Evolutionary conservation across 2,888 invertebrate genomes (phyloP).

Genomic region (Metellina segmentata): DNA sequence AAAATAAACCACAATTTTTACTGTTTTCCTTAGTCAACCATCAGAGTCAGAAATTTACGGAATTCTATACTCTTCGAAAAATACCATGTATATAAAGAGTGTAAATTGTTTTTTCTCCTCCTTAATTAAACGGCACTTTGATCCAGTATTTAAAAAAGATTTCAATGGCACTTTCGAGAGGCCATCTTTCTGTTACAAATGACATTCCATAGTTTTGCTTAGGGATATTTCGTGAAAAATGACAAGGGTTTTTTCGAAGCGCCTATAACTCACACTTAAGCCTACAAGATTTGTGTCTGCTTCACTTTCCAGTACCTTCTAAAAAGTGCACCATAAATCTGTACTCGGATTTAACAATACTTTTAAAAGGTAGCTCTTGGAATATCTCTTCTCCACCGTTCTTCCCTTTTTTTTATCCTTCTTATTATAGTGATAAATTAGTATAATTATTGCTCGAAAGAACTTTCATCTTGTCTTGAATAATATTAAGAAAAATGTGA

Average conservation of each 20-base stretch:
- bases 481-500: no score
- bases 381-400: background rate
- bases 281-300: no score
- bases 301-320: background rate
- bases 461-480: no score
- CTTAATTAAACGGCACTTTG: no score
- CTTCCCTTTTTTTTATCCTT: background rate
- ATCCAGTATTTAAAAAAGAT: no score
- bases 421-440: background rate
- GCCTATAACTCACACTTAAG: background rate
- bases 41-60: no score
- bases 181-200: background rate
- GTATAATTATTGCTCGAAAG: background rate
- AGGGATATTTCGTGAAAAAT: background rate
- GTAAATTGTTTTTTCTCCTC: no score
- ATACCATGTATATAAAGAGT: no score
- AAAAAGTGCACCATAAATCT: background rate
- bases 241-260: background rate
- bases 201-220: background rate
- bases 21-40: background rate
- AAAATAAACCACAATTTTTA: background rate
- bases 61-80: no score
- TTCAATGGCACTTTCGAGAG: background rate
- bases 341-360: background rate
- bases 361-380: no score